Conservation (phyloP, 2,888 invertebrate species). For the Amblyjoppa proteus region DNA sequence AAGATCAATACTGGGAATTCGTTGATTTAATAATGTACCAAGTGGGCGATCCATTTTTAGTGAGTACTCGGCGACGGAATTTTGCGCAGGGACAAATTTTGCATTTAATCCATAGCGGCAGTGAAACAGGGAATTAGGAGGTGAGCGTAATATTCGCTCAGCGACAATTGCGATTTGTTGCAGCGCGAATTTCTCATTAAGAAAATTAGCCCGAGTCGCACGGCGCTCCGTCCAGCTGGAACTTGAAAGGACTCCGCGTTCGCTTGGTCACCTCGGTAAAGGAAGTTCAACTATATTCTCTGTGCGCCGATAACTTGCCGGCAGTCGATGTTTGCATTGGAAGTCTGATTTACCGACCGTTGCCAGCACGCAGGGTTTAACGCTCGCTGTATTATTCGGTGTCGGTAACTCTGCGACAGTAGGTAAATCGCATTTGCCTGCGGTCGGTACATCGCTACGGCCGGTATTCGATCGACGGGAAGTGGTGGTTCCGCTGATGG, state of each 20-base stretch:
- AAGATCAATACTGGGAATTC: conserved; percentile 17
- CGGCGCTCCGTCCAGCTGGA: not conserved
- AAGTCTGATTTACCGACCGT: conserved; percentile 18
- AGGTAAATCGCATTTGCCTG: conserved; percentile 13
- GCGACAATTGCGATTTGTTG: conserved; percentile 5
- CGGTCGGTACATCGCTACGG: not conserved
- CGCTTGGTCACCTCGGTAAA: not conserved
- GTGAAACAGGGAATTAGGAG: conserved; percentile 4
- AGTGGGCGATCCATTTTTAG: conserved; percentile 8
- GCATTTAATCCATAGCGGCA: not conserved
- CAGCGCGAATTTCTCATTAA: conserved; percentile 9
- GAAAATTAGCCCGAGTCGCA: conserved; percentile 5
- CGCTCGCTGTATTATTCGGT: not conserved
- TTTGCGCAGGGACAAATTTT: not conserved
- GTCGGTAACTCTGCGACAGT: conserved; percentile 33
- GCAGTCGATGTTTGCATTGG: not conserved
- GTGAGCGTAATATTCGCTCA: not conserved
- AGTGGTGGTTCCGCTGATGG: not conserved
- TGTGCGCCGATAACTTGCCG: not conserved
- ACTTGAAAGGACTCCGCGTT: not conserved
- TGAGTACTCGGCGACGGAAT: not conserved
- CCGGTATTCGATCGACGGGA: not conserved
- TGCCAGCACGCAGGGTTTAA: not conserved
- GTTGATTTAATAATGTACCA: not conserved
- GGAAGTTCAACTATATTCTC: not conserved